These are phyloP conservation scores for Macquaria ambigua DNA, from an alignment of 2,113 vertebrate species.

Conservation along the genomic window DNA sequence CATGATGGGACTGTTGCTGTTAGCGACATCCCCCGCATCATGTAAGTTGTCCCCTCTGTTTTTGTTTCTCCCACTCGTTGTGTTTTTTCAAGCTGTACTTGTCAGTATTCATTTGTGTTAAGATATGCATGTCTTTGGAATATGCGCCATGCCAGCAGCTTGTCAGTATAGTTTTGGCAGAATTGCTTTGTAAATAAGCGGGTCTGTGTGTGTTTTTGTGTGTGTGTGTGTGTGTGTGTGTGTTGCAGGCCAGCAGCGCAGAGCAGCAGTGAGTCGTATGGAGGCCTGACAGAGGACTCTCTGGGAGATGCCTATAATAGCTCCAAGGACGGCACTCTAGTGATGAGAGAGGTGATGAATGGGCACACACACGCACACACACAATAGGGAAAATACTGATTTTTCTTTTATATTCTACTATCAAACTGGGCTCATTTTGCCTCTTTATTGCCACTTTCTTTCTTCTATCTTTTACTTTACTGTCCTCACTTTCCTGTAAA, in stretches of 20 bases:
- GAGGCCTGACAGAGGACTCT: slow-evolving; percentile 87
- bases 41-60: slow-evolving; percentile 84
- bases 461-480: background rate
- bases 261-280: slow-evolving; percentile 89
- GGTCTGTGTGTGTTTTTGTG: slow-evolving; percentile 22
- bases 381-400: background rate
- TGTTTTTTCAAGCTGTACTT: background rate
- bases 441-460: background rate
- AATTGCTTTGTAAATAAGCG: slow-evolving; percentile 46
- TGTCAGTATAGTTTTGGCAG: slow-evolving; percentile 33
- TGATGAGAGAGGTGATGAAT: slow-evolving; percentile 92
- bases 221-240: slow-evolving; percentile 45
- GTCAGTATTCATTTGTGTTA: slow-evolving; percentile 38
- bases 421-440: background rate
- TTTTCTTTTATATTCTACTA: background rate
- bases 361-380: slow-evolving; percentile 20
- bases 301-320: slow-evolving; percentile 89
- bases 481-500: background rate
- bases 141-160: slow-evolving; percentile 23
- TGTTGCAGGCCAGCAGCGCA: slow-evolving; percentile 89
- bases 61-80: background rate
- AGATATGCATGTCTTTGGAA: slow-evolving; percentile 17
- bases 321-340: slow-evolving; percentile 94
- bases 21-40: slow-evolving; percentile 96
- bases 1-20: slow-evolving; percentile 96